A percentile compares a stretch with the other conserved stretches of the same genome.
These are phyloP conservation scores for Diaphora mendica DNA, from an alignment of 2,888 invertebrate species.

Conservation along the genomic window DNA sequence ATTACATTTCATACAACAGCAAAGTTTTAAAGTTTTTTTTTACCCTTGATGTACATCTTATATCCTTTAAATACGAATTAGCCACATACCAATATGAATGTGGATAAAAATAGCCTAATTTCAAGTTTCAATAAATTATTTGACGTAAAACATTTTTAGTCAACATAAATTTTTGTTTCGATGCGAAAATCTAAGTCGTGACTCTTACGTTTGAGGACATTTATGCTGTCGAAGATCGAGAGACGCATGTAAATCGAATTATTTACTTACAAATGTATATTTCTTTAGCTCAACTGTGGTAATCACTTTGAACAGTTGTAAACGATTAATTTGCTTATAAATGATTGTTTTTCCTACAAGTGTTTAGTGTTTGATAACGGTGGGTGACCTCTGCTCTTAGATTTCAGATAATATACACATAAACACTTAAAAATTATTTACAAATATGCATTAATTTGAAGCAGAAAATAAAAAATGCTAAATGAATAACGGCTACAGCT, in stretches of 20 bases:
- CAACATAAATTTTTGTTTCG: conserved; percentile 20
- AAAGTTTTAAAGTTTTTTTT: not conserved
- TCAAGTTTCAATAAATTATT: conserved; percentile 15
- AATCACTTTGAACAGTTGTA: conserved; percentile 18
- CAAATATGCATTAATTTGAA: not conserved
- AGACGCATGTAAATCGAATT: conserved; percentile 24
- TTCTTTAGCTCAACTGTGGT: conserved; percentile 17
- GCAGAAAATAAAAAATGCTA: not conserved
- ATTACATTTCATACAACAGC: too few relatives aligned
- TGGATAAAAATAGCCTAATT: conserved; percentile 1
- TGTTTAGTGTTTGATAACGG: not conserved
- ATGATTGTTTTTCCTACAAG: conserved; percentile 29
- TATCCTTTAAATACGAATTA: not conserved
- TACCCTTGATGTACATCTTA: not conserved
- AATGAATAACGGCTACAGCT: not conserved
- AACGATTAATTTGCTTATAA: conserved; percentile 21
- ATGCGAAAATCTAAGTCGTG: conserved; percentile 24
- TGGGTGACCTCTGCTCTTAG: conserved; percentile 2
- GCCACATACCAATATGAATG: not conserved
- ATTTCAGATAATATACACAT: not conserved
- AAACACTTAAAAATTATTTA: not conserved
- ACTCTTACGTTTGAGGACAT: conserved; percentile 23
- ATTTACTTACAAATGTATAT: conserved; percentile 23
- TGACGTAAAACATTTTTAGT: conserved; percentile 21
- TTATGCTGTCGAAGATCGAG: conserved; percentile 19